These are phyloP conservation scores for Drosophila anomalata DNA, from an alignment of 2,888 invertebrate species.

Conservation along the genomic window DNA sequence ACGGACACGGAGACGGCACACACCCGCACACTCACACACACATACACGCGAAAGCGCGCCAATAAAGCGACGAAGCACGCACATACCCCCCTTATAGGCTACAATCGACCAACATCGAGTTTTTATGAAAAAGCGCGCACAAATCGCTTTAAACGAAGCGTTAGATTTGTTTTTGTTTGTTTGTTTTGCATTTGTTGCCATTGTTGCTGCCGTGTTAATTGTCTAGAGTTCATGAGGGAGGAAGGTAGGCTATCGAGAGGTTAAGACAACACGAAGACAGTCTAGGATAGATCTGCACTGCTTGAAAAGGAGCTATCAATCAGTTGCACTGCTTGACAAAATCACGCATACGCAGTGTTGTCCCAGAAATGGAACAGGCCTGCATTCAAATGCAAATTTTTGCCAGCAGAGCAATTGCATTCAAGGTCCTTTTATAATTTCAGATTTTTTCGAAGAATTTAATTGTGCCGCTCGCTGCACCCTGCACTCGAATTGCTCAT, in stretches of 20 bases:
- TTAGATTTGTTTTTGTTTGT: conserved; percentile 33
- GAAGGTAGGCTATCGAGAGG: background rate
- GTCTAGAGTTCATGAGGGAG: conserved; percentile 7
- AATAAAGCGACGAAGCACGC: conserved; percentile 32
- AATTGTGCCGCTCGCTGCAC: conserved; percentile 40
- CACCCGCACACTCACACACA: conserved; percentile 6
- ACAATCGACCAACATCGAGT: conserved; percentile 36
- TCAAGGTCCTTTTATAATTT: conserved; percentile 41
- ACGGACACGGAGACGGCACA: conserved; percentile 49
- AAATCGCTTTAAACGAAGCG: conserved; percentile 60
- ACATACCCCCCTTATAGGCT: conserved; percentile 27
- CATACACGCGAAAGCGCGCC: background rate
- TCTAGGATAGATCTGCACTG: conserved; percentile 16
- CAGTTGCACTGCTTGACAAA: background rate
- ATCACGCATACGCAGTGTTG: conserved; percentile 30
- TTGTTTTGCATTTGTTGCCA: conserved; percentile 16
- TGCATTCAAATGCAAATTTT: conserved; percentile 37
- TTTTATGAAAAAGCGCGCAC: conserved; percentile 60
- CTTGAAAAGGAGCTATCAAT: conserved; percentile 17
- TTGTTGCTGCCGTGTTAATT: conserved; percentile 24
- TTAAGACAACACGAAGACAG: conserved; percentile 1
- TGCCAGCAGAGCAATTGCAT: conserved; percentile 25
- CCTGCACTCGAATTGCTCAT: conserved; percentile 45
- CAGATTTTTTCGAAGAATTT: conserved; percentile 36
- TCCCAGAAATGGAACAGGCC: background rate